A percentile compares a stretch with the other conserved stretches of the same genome.
Evolutionary conservation across 37 sponge, comb jelly and placozoan species (phyloP).

Genomic region (Hormiphora californensis): DNA sequence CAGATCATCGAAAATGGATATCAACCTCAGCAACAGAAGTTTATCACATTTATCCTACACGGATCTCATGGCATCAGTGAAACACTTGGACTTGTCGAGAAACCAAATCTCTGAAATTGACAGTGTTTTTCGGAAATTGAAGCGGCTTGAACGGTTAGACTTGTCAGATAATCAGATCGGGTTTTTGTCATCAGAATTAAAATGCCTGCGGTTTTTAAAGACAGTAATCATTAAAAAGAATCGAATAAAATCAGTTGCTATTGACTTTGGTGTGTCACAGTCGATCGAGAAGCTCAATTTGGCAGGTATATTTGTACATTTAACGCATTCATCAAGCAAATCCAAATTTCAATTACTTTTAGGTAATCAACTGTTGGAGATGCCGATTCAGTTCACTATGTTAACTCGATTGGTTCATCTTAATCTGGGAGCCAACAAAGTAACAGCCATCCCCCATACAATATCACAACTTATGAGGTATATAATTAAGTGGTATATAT

Average conservation of each 20-base stretch:
- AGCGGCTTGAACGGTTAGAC: slow-evolving; percentile 10
- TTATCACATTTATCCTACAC: slow-evolving; percentile 14
- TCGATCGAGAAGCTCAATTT: slow-evolving; percentile 42
- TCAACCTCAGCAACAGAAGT: neutral
- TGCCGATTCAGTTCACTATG: slow-evolving; percentile 45
- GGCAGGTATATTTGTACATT: too few species aligned
- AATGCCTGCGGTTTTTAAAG: slow-evolving; percentile 22
- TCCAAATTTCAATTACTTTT: neutral
- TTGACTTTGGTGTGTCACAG: slow-evolving; percentile 46
- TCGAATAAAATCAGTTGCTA: slow-evolving; percentile 38
- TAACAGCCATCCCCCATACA: neutral
- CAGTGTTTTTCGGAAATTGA: neutral
- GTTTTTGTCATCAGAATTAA: slow-evolving; percentile 49
- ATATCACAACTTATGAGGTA: slow-evolving; percentile 49
- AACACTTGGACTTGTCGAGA: slow-evolving; percentile 9
- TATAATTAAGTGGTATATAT: too few species aligned
- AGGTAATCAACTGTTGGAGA: slow-evolving; percentile 13
- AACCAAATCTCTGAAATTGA: neutral
- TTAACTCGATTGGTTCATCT: slow-evolving; percentile 13
- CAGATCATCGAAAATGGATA: too few species aligned
- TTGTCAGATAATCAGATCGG: slow-evolving; percentile 38
- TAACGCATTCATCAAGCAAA: too few species aligned
- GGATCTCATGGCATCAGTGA: slow-evolving; percentile 9
- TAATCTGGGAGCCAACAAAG: neutral
- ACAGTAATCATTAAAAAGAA: slow-evolving; percentile 39